Base-by-base conservation (phyloP, 2,888 invertebrate genomes). In the Graphium colonna region DNA sequence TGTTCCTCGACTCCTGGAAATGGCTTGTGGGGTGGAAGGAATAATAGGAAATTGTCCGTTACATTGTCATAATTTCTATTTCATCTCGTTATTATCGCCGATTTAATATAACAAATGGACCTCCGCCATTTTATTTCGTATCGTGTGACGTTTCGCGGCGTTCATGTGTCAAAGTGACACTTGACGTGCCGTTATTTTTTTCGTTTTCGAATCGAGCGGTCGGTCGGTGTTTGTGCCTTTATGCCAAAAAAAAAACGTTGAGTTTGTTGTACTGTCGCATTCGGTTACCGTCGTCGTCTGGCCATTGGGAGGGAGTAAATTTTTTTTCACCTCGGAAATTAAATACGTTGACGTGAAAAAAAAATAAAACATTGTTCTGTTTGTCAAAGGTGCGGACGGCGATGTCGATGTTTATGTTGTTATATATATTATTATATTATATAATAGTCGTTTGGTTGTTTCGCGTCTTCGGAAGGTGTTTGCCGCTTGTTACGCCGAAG, bases 181-280 rank as follows among this genome's bases (percentile, higher is more conserved):
- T n/a, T 28, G 17, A 17, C 16, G 17, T 15, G 3, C n/a, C 17
- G 18, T 21, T 42, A 17, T 42, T 42, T 21, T 21, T 16, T 38
- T 13, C 18, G 44, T 31, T 16, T 36, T 18, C n/a, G 33, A 49
- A 47, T 47, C 40, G 49, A 33, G 36, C 21, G 21, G 51, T 17
- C 18, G 38, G 26, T 26, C 18, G 26, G 55, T 44, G 52, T 45
- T 28, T 51, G 60, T 57, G 60, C 59, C 60, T 60, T 59, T 50
- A 56, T 51, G 57, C 57, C 59, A 21, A 54, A 36, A 33, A 58
- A 55, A 43, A 51, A 55, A 17, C 40, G 51, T 57, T 59, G 21
- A 42, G 41, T 46, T 50, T 42, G 42, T 31, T 31, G 31, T 9
- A 31, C 31, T 31, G 10, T 31, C 31, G 31, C 31, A 31, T 31